Percentiles rank a stretch among this genome's conserved stretches.
Evolutionary conservation across 2,113 vertebrate genomes (phyloP).

Genomic region (Antechinus flavipes): DNA sequence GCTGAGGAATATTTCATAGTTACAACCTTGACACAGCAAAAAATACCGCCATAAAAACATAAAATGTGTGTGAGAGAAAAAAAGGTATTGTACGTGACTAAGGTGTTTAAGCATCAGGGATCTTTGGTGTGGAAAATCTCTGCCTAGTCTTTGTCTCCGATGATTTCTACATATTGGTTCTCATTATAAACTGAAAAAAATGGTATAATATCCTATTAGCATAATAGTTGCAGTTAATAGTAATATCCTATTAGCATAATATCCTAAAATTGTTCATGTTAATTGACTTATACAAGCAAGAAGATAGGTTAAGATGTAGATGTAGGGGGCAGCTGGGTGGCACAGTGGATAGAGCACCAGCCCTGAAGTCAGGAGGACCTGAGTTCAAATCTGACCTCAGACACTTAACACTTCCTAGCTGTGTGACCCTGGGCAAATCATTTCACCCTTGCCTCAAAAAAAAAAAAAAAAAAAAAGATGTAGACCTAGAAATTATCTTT

Average conservation of each 20-base stretch:
- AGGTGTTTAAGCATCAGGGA: neutral
- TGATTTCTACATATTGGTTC: conserved; percentile 16
- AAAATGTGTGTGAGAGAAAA: neutral
- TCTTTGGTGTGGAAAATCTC: rapidly evolving
- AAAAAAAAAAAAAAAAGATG: neutral
- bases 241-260: neutral
- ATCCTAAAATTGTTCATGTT: neutral
- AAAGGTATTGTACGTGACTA: neutral
- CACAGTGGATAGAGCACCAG: too few species aligned
- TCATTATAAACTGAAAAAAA: neutral
- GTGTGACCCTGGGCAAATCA: too few species aligned
- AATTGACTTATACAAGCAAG: conserved; percentile 7
- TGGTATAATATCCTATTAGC: neutral
- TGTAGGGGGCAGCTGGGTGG: too few species aligned
- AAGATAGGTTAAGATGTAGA: neutral
- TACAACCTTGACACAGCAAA: conserved; percentile 16
- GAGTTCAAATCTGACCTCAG: too few species aligned
- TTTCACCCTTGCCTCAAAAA: too few species aligned
- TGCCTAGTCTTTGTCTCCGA: neutral
- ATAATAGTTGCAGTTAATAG: too few species aligned
- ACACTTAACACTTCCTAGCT: too few species aligned
- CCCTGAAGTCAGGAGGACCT: too few species aligned
- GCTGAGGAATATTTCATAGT: conserved; percentile 48
- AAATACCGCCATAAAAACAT: conserved; percentile 41
- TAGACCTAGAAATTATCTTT: neutral